Conservation (phyloP, 2,113 vertebrate species). For the Suricata suricatta region DNA sequence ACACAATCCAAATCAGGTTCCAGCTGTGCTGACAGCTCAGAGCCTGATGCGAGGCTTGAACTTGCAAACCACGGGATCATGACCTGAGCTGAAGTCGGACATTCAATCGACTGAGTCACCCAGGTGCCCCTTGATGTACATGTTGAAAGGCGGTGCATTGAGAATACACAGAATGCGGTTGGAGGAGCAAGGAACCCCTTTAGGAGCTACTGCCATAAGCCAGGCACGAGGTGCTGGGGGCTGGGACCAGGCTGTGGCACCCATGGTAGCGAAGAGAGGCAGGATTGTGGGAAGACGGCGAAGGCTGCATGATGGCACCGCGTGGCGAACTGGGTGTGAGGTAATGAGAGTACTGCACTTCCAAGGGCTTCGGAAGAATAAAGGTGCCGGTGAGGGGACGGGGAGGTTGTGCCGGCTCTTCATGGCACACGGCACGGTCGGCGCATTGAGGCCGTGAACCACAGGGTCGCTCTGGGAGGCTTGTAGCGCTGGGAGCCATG, state of each 20-base stretch:
- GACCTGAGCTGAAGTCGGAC: too few species aligned
- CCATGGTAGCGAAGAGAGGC: background rate
- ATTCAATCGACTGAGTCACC: too few species aligned
- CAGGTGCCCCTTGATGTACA: too few species aligned
- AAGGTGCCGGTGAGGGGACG: background rate
- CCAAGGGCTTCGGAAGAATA: background rate
- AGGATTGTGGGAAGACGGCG: background rate
- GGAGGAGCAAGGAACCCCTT: background rate
- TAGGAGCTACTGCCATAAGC: background rate
- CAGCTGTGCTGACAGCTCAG: too few species aligned
- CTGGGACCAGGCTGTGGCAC: background rate
- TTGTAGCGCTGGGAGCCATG: fast-evolving
- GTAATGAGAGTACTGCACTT: background rate
- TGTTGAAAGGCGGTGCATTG: background rate
- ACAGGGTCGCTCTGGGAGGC: background rate
- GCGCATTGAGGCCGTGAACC: background rate
- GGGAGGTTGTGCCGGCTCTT: background rate
- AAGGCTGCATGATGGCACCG: fast-evolving
- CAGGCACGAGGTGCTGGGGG: background rate
- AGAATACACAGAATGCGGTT: background rate
- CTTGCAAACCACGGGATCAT: too few species aligned
- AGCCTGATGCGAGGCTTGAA: too few species aligned
- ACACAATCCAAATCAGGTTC: too few species aligned
- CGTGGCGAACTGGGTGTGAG: background rate
- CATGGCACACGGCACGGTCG: too few species aligned